Conservation (phyloP, 2,888 invertebrate genomes). For the Thera britannica region DNA sequence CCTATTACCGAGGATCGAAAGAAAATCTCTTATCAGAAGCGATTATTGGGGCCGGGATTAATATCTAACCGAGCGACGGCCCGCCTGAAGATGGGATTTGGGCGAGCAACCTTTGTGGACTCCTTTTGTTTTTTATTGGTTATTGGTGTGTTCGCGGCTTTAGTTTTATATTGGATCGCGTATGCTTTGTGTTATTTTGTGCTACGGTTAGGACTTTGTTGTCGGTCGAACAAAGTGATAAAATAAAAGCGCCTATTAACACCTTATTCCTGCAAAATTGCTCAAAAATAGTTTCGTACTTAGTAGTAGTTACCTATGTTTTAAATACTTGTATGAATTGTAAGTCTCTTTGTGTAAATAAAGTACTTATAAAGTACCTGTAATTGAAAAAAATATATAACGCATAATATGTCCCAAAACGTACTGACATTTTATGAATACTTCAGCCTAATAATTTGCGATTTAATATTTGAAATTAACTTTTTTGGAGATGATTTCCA, state of each 20-base stretch:
- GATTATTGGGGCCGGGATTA: conserved; percentile 73
- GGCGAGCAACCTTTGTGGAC: conserved; percentile 59
- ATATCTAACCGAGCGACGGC: conserved; percentile 67
- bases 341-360: too few species aligned
- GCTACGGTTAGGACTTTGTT: conserved; percentile 9
- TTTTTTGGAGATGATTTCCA: background rate
- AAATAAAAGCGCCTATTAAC: too few species aligned
- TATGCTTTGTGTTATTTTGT: conserved; percentile 38
- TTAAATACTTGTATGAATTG: too few species aligned
- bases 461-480: conserved; percentile 1
- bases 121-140: conserved; percentile 45
- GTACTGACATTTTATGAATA: too few species aligned
- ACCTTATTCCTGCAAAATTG: too few species aligned
- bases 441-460: background rate
- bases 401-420: too few species aligned
- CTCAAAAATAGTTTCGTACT: too few species aligned
- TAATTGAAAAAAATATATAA: too few species aligned
- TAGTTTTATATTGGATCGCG: conserved; percentile 39
- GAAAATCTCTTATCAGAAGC: conserved; percentile 80
- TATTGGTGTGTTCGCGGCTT: conserved; percentile 43
- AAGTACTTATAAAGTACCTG: too few species aligned
- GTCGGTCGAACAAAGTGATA: conserved; percentile 8
- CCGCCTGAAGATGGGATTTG: conserved; percentile 63
- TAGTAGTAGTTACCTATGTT: too few species aligned
- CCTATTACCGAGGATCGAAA: conserved; percentile 76